These are phyloP conservation scores for Erpetoichthys calabaricus DNA, from an alignment of 2,797 vertebrate genomes.

Conservation along the genomic window DNA sequence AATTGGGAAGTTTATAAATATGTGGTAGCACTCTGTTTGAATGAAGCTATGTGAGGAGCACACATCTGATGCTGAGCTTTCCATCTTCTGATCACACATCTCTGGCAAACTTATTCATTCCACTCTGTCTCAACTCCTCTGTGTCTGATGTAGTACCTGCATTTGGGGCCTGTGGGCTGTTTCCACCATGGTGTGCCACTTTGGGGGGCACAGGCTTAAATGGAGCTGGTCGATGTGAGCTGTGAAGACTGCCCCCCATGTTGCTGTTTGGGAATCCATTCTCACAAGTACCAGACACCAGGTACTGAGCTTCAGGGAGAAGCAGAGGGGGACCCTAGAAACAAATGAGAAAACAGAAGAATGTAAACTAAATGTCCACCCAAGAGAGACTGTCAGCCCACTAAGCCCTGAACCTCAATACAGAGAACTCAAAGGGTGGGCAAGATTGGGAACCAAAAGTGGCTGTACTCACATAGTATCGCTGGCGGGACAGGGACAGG, in stretches of 20 bases:
- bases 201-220: slow-evolving; percentile 52
- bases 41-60: too few species aligned
- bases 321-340: slow-evolving; percentile 49
- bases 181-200: not conserved
- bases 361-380: too few species aligned
- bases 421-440: not conserved
- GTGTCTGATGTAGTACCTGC: too few species aligned
- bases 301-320: slow-evolving; percentile 47
- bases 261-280: slow-evolving; percentile 40
- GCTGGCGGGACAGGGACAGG: slow-evolving; percentile 52
- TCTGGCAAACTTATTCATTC: too few species aligned
- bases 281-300: slow-evolving; percentile 45
- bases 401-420: too few species aligned
- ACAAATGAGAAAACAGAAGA: not conserved
- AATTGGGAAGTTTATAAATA: too few species aligned
- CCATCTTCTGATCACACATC: too few species aligned
- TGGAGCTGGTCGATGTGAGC: slow-evolving; percentile 35
- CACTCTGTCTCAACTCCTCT: too few species aligned
- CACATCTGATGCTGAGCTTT: too few species aligned
- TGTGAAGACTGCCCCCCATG: slow-evolving; percentile 33
- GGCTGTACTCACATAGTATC: slow-evolving; percentile 61
- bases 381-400: not conserved
- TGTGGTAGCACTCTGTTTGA: too few species aligned
- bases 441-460: not conserved
- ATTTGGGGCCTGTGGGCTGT: too few species aligned